A percentile compares a stretch with the other conserved stretches of the same genome.
Evolutionary conservation across 2,113 vertebrate genomes (phyloP).

Genomic region (Aegithalos caudatus): DNA sequence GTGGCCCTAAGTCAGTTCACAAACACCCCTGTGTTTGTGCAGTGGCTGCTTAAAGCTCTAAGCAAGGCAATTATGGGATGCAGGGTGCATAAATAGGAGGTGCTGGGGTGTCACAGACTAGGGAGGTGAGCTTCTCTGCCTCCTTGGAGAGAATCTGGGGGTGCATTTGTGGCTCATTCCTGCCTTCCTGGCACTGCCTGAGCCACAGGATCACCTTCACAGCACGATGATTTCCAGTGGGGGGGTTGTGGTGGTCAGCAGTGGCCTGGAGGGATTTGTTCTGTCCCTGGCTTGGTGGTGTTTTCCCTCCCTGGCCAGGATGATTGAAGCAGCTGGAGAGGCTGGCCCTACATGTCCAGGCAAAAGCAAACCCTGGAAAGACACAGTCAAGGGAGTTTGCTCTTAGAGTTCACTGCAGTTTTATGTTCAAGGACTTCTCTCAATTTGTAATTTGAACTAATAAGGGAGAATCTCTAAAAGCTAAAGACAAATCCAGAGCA

Average conservation of each 20-base stretch:
- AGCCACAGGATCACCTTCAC: not conserved
- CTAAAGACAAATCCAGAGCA: not conserved
- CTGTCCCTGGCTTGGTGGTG: not conserved
- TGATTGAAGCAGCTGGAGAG: not conserved
- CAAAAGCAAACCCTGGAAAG: not conserved
- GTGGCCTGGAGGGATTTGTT: not conserved
- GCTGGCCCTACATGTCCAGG: fast-evolving
- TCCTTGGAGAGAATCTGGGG: not conserved
- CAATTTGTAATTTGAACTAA: not conserved
- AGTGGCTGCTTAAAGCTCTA: not conserved
- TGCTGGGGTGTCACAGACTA: not conserved
- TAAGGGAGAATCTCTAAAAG: not conserved
- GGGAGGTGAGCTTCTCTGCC: not conserved
- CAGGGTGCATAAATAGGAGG: not conserved
- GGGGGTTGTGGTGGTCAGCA: fast-evolving
- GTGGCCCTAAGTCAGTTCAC: not conserved
- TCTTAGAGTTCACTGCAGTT: not conserved
- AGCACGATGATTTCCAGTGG: fast-evolving
- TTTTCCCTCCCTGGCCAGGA: not conserved
- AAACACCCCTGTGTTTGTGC: not conserved
- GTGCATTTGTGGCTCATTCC: not conserved
- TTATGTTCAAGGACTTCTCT: not conserved
- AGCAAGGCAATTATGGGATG: fast-evolving
- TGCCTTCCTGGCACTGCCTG: not conserved
- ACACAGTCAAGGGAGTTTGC: not conserved